Evolutionary conservation across 2,113 vertebrate species (phyloP).

Genomic region (Semnornis frantzii): DNA sequence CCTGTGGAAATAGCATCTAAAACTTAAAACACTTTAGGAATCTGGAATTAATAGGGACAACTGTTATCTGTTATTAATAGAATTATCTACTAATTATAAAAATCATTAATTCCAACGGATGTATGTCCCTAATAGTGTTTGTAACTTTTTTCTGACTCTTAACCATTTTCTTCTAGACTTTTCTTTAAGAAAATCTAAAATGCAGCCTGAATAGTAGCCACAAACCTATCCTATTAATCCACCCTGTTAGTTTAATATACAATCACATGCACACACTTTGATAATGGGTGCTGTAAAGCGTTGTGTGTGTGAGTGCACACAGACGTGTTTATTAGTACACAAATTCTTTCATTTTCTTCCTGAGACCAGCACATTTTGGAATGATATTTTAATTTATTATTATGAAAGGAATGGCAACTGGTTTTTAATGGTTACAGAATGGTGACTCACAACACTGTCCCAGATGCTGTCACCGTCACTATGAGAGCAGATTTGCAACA

Average conservation of each 20-base stretch:
- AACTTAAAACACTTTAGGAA: not conserved
- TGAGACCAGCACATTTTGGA: constrained; percentile 24
- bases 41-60: not conserved
- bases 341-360: constrained; percentile 6
- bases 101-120: not conserved
- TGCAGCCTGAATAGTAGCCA: not conserved
- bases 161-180: not conserved
- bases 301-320: not conserved
- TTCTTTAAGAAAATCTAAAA: constrained; percentile 15
- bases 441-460: constrained; percentile 75
- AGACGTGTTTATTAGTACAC: not conserved
- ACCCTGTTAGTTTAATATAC: constrained; percentile 17
- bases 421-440: constrained; percentile 81
- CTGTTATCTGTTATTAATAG: not conserved
- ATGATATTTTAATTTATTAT: constrained; percentile 78
- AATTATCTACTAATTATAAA: not conserved
- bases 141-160: not conserved
- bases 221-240: not conserved
- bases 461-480: constrained; percentile 81
- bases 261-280: not conserved
- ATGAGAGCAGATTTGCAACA: constrained; percentile 83
- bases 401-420: constrained; percentile 73
- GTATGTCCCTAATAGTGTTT: not conserved
- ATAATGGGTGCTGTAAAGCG: not conserved
- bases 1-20: not conserved